Evolutionary conservation across 2,888 invertebrate species (phyloP).

Genomic region (Trissolcus japonicus): DNA sequence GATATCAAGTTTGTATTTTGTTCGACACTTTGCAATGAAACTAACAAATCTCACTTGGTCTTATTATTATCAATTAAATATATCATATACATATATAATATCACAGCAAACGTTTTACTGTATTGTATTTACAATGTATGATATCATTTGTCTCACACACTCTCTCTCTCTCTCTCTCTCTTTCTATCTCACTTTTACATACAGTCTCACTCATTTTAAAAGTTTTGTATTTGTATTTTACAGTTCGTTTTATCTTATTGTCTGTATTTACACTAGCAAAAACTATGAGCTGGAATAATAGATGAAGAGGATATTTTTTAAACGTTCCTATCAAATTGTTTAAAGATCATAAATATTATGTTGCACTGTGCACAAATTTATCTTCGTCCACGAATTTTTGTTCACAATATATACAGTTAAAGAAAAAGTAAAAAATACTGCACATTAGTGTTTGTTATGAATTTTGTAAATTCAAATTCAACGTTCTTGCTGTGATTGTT

Average conservation of each 20-base stretch:
- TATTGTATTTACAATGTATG: constrained; percentile 36
- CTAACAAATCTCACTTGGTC: constrained; percentile 48
- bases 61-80: constrained; percentile 31
- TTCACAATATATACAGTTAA: too few species aligned
- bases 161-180: background rate
- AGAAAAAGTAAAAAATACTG: too few species aligned
- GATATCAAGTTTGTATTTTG: constrained; percentile 32
- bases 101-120: constrained; percentile 56
- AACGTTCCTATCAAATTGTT: too few species aligned
- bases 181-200: background rate
- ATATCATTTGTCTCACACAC: background rate
- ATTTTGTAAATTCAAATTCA: too few species aligned
- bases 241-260: background rate
- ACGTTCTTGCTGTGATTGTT: too few species aligned
- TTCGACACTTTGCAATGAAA: constrained; percentile 29
- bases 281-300: background rate
- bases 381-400: too few species aligned
- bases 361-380: too few species aligned
- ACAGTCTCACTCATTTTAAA: background rate
- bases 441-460: too few species aligned
- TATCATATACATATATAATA: constrained; percentile 28
- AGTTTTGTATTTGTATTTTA: background rate
- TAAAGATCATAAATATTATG: too few species aligned
- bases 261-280: background rate
- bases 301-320: too few species aligned